Evolutionary conservation across 2,888 invertebrate genomes (phyloP).

Genomic region (Sussaba pulchella): DNA sequence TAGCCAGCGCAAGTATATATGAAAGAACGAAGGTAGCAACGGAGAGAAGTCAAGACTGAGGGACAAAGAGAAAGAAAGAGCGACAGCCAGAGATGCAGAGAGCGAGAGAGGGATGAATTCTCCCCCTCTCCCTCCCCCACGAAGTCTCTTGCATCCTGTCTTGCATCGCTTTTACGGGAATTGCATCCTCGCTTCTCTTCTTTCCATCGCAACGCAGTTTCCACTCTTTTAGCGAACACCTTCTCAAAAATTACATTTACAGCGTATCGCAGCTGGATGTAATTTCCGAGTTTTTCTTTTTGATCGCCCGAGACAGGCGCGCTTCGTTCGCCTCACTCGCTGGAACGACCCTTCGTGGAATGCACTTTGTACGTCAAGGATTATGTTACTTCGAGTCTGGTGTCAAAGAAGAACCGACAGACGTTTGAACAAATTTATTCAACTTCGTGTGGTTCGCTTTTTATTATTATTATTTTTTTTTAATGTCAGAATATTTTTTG

Average conservation of each 20-base stretch:
- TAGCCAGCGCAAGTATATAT: slow-evolving; percentile 18
- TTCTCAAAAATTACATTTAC: slow-evolving; percentile 38
- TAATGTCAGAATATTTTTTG: no score
- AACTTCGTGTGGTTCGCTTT: no score
- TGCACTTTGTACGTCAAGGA: slow-evolving; percentile 7
- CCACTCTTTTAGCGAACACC: slow-evolving; percentile 1
- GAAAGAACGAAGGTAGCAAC: not conserved
- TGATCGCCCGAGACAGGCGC: not conserved
- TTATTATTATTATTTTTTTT: no score
- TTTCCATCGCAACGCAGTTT: not conserved
- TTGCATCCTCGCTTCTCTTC: slow-evolving; percentile 38
- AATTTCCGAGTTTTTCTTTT: slow-evolving; percentile 30
- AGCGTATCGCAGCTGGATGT: slow-evolving; percentile 35
- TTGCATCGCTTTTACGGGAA: slow-evolving; percentile 55
- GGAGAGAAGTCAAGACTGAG: slow-evolving; percentile 37
- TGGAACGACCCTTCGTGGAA: no score
- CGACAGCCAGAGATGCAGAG: not conserved
- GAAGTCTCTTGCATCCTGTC: slow-evolving; percentile 43
- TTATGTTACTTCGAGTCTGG: not conserved
- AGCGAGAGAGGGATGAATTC: slow-evolving; percentile 25
- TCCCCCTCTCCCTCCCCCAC: not conserved
- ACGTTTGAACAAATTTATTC: no score
- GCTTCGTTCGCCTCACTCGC: not conserved
- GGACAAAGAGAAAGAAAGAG: not conserved
- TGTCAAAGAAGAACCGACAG: not conserved